phyloP scores from a whole-genome alignment of 2,888 invertebrate genomes.

The Urechis unicinctus region DNA sequence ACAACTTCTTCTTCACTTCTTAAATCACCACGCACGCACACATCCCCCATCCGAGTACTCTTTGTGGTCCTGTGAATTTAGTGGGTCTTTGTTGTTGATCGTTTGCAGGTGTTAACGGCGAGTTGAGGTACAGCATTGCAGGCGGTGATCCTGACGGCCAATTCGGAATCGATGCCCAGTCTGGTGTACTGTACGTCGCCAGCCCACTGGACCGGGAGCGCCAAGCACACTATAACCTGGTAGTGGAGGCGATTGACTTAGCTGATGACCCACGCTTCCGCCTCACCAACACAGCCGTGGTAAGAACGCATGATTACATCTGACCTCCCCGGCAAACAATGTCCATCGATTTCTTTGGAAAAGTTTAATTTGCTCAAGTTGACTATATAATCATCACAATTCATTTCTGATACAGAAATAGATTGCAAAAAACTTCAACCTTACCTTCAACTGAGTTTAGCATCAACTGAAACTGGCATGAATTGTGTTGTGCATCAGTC shows the following conservation, averaged over 20 bases:
- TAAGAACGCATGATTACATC: conserved; percentile 1
- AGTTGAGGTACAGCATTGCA: conserved; percentile 8
- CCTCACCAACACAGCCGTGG: conserved; percentile 15
- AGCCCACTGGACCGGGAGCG: conserved; percentile 75
- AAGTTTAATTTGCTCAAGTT: too few relatives aligned
- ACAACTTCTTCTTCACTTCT: too few relatives aligned
- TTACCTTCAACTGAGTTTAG: too few relatives aligned
- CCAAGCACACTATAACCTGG: conserved; percentile 48
- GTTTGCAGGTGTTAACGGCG: conserved; percentile 6
- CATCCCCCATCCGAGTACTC: too few relatives aligned
- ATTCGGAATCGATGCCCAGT: conserved; percentile 63
- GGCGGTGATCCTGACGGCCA: conserved; percentile 8
- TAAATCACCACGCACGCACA: too few relatives aligned
- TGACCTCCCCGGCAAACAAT: background rate
- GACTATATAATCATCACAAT: too few relatives aligned
- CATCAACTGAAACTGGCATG: too few relatives aligned
- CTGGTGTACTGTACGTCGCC: conserved; percentile 65
- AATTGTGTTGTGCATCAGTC: too few relatives aligned
- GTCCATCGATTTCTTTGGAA: background rate
- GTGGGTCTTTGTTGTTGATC: background rate
- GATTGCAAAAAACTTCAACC: too few relatives aligned
- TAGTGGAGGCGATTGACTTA: conserved; percentile 42
- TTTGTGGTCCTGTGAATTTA: too few relatives aligned
- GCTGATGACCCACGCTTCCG: background rate
- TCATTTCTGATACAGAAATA: too few relatives aligned